Conservation (phyloP, 35 echinoderm and acorn worm species). For the Hemicentrotus pulcherrimus region DNA sequence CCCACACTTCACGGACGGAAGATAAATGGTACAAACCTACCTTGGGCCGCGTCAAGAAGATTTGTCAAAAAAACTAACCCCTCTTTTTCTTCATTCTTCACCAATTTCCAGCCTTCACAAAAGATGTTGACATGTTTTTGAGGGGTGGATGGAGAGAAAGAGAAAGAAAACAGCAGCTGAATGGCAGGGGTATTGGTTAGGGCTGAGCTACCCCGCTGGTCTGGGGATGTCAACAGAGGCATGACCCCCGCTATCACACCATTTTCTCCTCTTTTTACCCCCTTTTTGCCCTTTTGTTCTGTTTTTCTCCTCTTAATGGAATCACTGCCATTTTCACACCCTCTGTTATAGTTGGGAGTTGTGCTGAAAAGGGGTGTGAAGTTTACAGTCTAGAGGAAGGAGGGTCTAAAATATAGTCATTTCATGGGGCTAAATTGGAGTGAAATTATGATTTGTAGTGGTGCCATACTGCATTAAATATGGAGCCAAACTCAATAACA, state of each 20-base stretch:
- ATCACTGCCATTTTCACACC: slow-evolving; percentile 16
- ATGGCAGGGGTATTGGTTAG: background rate
- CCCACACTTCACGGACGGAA: slow-evolving; percentile 3
- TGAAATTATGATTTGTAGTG: background rate
- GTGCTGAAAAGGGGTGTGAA: background rate
- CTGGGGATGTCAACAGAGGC: background rate
- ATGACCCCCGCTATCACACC: slow-evolving; percentile 45
- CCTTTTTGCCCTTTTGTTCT: background rate
- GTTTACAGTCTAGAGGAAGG: background rate
- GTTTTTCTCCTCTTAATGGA: background rate
- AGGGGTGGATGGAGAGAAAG: background rate
- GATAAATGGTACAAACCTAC: background rate
- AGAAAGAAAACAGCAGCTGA: slow-evolving; percentile 30
- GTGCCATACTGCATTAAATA: no score
- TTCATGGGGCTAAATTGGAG: background rate
- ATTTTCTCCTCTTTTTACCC: slow-evolving; percentile 1
- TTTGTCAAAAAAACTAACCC: slow-evolving; percentile 2
- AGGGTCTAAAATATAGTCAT: background rate
- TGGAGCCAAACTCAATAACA: background rate
- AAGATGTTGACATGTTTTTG: slow-evolving; percentile 49
- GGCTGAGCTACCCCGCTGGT: background rate
- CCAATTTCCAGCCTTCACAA: slow-evolving; percentile 33
- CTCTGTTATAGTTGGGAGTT: background rate
- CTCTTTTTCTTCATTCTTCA: background rate
- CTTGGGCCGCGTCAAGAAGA: background rate